Evolutionary conservation across 1,140 invertebrate genomes (phyloP).

Genomic region (Diprion similis): DNA sequence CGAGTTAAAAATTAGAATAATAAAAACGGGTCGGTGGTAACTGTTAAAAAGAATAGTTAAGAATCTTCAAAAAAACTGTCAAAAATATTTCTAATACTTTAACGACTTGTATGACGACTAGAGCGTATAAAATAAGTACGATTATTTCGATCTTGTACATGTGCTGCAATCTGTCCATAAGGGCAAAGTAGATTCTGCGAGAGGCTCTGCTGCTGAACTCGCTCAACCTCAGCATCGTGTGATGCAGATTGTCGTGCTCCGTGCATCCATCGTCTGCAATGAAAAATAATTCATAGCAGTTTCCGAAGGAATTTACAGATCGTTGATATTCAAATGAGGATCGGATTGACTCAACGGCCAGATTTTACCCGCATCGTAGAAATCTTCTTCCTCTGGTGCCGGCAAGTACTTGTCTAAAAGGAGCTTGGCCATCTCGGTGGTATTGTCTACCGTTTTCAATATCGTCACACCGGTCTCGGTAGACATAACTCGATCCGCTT

Average conservation of each 20-base stretch:
- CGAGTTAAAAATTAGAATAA: too few species aligned
- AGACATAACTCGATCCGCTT: constrained; percentile 52
- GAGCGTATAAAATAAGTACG: constrained; percentile 43
- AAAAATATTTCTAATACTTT: constrained; percentile 38
- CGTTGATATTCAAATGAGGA: not conserved
- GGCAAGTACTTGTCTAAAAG: constrained; percentile 51
- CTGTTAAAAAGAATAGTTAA: constrained; percentile 27
- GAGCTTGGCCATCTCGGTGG: constrained; percentile 43
- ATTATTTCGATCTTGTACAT: constrained; percentile 54
- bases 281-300: constrained; percentile 6
- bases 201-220: constrained; percentile 45
- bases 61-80: constrained; percentile 36
- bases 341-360: not conserved
- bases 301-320: constrained; percentile 6
- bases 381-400: constrained; percentile 37
- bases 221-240: constrained; percentile 47
- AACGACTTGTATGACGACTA: constrained; percentile 42
- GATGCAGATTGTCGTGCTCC: constrained; percentile 48
- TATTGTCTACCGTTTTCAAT: constrained; percentile 48
- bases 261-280: constrained; percentile 40
- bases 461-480: constrained; percentile 51
- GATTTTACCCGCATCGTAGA: constrained; percentile 35
- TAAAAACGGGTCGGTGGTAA: too few species aligned
- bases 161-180: constrained; percentile 46
- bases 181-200: constrained; percentile 44